Percentiles rank a stretch among this genome's conserved stretches.
These are phyloP conservation scores for Watsonalla cultraria DNA, from an alignment of 2,888 invertebrate genomes.

Conservation along the genomic window DNA sequence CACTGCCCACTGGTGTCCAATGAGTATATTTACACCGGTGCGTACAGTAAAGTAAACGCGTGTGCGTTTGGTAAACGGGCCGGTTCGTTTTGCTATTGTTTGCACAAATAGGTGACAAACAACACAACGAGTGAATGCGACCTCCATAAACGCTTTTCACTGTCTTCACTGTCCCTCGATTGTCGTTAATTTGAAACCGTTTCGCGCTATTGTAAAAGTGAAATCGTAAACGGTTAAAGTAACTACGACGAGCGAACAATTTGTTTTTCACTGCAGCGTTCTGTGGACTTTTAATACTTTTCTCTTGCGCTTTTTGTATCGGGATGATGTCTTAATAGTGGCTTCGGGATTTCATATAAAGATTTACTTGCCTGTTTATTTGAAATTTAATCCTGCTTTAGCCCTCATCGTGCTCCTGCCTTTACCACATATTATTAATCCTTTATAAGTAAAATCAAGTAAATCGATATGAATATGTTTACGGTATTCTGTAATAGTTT, in stretches of 20 bases:
- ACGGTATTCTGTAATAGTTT: no score
- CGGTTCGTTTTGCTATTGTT: conserved; percentile 44
- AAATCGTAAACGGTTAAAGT: conserved; percentile 41
- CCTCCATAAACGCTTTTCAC: conserved; percentile 45
- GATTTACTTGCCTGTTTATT: no score
- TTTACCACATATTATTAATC: no score
- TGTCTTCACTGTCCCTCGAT: conserved; percentile 43
- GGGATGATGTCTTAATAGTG: neutral
- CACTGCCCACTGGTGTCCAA: conserved; percentile 5
- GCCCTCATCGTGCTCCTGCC: no score
- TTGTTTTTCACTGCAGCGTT: conserved; percentile 4
- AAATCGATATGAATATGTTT: no score
- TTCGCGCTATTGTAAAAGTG: conserved; percentile 53
- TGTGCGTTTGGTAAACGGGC: conserved; percentile 15
- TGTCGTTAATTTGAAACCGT: conserved; percentile 48
- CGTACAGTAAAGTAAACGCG: conserved; percentile 31
- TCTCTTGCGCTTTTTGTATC: neutral
- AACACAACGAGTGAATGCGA: conserved; percentile 30
- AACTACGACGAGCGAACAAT: conserved; percentile 9
- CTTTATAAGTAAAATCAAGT: no score
- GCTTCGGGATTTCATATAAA: no score
- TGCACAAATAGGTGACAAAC: conserved; percentile 50
- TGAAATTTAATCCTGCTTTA: no score
- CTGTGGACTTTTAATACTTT: neutral
- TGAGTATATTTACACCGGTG: conserved; percentile 1